Evolutionary conservation across 2,888 invertebrate species (phyloP), one percentile per base, ranked within the genome.

Genomic region (Drosophila anomelani): DNA sequence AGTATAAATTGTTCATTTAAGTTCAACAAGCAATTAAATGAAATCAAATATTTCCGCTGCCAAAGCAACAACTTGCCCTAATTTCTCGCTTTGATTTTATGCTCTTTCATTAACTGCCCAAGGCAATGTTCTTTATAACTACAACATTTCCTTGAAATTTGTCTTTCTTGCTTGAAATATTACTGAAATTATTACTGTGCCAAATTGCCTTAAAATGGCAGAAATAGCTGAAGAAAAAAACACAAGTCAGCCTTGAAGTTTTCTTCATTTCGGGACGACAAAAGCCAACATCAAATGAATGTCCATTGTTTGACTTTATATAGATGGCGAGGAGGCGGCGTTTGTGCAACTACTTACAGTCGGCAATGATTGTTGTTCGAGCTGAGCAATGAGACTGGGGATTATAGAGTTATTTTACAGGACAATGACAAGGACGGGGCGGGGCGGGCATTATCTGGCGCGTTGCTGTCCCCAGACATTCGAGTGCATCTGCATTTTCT

Each of bases 371-470:
- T 73, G 73, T 74, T 73, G 73, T 74, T 73, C 66, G 74, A 74
- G 73, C 58, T 44, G 54, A 26, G 67, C 44, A 66, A 51, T 51
- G 64, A 56, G 69, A 41, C 68, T 56, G 68, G 68, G 69, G 69
- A 68, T 68, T 68, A 68, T 69, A 36, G 68, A 68, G 68, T 68
- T 68, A 68, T 68, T 68, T 56, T 56, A 68, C 68, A 68, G 69
- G 69, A 68, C 55, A 69, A 68, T 32, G 55, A 68, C 55, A 38
- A 41, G 55, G 7, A 12, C 29, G 9, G 17, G 55, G 20, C 20
- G 20, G 20, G 20, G 55, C 34, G 63, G 74, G 64, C 60, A 75
- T 81, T 86, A 86, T 82, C 79, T 78, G 67, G 71, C 59, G 75
- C 73, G 67, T 69, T 66, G 77, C 69, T 49, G 47, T 64, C 47